Percentiles rank a stretch among this genome's conserved stretches.
These are phyloP conservation scores for Hypomecis punctinalis DNA, from an alignment of 2,888 invertebrate species.

Conservation along the genomic window DNA sequence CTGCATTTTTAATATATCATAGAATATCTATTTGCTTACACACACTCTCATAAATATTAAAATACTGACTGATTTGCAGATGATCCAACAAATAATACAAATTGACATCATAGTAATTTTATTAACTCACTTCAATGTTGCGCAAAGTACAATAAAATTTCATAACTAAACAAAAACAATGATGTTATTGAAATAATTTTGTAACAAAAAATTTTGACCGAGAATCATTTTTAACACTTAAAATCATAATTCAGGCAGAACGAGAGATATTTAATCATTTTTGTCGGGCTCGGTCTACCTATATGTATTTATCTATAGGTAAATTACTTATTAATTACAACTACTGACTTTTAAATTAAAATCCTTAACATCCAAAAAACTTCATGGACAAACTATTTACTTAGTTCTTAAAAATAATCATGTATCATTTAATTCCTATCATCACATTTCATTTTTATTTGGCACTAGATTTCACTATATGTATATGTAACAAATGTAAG, in stretches of 20 bases:
- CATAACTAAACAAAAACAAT: not conserved
- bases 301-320: no score
- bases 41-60: no score
- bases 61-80: no score
- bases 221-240: no score
- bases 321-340: no score
- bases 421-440: constrained; percentile 11
- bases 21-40: no score
- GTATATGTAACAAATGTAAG: not conserved
- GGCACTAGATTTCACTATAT: constrained; percentile 36
- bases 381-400: no score
- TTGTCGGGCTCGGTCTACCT: no score
- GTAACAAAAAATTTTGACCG: not conserved
- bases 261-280: no score
- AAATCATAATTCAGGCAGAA: no score
- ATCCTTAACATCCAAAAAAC: not conserved
- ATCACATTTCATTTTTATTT: constrained; percentile 43
- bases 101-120: not conserved
- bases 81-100: no score
- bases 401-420: not conserved
- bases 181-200: not conserved
- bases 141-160: constrained; percentile 30
- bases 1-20: no score
- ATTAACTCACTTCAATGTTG: not conserved
- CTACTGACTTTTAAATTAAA: not conserved